Conservation (phyloP, 2,888 invertebrate species). For the Alitta virens region DNA sequence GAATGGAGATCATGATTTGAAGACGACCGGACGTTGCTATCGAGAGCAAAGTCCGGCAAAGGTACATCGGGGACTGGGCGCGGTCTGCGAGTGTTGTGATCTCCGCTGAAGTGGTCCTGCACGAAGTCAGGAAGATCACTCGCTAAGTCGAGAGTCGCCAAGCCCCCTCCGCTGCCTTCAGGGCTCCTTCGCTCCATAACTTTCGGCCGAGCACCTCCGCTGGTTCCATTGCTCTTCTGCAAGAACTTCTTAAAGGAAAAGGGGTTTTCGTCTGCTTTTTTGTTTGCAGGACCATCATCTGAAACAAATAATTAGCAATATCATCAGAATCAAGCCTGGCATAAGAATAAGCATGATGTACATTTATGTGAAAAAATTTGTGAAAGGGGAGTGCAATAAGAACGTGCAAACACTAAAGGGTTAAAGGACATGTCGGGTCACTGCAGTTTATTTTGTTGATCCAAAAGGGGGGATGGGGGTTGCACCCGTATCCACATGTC, state of each 20-base stretch:
- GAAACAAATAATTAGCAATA: no score
- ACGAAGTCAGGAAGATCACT: conserved; percentile 54
- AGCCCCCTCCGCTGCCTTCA: not conserved
- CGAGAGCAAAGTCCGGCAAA: conserved; percentile 43
- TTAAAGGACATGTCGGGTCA: no score
- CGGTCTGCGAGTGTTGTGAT: not conserved
- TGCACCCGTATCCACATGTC: no score
- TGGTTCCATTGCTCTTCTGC: conserved; percentile 16
- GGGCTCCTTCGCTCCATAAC: conserved; percentile 1
- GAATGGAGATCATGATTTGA: no score
- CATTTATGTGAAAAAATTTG: no score
- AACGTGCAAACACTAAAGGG: no score
- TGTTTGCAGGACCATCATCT: not conserved
- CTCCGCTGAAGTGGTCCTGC: conserved; percentile 38
- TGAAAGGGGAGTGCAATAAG: no score
- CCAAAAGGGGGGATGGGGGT: no score
- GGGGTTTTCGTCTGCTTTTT: conserved; percentile 36
- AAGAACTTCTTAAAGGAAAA: conserved; percentile 56
- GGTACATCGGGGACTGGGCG: conserved; percentile 14
- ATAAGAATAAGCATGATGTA: no score
- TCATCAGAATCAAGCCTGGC: no score
- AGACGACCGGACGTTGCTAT: conserved; percentile 14
- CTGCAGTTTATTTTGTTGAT: no score
- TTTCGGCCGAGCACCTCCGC: conserved; percentile 3
- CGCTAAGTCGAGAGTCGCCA: conserved; percentile 36